phyloP scores from a whole-genome alignment of 2,888 invertebrate genomes.

The Coenonympha arcania region DNA sequence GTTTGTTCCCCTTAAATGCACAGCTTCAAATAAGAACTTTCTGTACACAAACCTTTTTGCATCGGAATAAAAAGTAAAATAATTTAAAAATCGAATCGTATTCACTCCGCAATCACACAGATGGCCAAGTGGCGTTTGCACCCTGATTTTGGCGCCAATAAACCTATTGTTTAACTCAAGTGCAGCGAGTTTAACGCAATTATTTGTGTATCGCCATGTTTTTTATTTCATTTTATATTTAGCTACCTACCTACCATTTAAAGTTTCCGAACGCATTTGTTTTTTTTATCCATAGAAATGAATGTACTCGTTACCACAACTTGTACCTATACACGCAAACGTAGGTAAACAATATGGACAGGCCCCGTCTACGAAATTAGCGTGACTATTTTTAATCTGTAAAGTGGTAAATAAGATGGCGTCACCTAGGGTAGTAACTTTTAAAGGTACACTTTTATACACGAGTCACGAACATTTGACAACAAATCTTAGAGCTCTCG shows the following conservation, averaged over 20 bases:
- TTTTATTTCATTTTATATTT: slow-evolving; percentile 45
- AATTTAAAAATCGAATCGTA: slow-evolving; percentile 25
- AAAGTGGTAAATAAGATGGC: no score
- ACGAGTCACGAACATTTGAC: no score
- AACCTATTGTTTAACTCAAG: slow-evolving; percentile 58
- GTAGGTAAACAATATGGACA: no score
- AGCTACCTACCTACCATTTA: slow-evolving; percentile 47
- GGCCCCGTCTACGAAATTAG: no score
- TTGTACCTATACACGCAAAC: no score
- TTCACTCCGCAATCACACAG: slow-evolving; percentile 42
- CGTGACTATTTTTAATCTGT: no score
- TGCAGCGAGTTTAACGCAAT: slow-evolving; percentile 54
- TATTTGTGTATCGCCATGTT: slow-evolving; percentile 50
- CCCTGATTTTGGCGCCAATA: slow-evolving; percentile 52
- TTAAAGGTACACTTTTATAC: no score
- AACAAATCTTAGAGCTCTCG: no score
- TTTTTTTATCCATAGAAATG: not conserved
- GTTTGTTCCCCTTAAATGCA: not conserved
- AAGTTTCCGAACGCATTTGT: slow-evolving; percentile 25
- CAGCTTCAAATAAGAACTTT: slow-evolving; percentile 2
- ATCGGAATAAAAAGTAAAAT: slow-evolving; percentile 22
- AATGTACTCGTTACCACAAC: no score
- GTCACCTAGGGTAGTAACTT: no score
- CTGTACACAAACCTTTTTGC: slow-evolving; percentile 10
- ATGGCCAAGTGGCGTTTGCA: slow-evolving; percentile 52